Percentiles rank a stretch among this genome's conserved stretches.
Evolutionary conservation across 1,140 invertebrate species (phyloP).

Genomic region (Drosophila leontia): DNA sequence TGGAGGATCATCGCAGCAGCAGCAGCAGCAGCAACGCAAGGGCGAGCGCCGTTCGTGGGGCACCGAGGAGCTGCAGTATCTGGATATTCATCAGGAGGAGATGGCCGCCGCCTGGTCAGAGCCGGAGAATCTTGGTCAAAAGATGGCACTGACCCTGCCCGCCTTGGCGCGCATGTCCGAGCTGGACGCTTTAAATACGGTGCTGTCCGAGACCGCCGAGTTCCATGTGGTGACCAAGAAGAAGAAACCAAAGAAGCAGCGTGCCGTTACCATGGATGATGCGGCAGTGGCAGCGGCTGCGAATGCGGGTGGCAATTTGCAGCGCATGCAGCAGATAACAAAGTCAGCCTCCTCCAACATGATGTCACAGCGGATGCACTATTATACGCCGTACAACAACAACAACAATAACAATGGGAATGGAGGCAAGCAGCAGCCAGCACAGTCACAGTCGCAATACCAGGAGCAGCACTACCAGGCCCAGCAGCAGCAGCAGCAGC

Average conservation of each 20-base stretch:
- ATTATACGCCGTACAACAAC: constrained; percentile 41
- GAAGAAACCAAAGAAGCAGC: constrained; percentile 89
- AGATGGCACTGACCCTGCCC: constrained; percentile 36
- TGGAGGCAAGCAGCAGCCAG: constrained; percentile 26
- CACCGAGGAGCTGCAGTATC: constrained; percentile 86
- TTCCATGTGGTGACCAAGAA: constrained; percentile 90
- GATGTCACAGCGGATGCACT: constrained; percentile 64
- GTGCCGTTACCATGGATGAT: constrained; percentile 84
- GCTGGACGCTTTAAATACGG: constrained; percentile 68
- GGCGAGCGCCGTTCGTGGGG: constrained; percentile 88
- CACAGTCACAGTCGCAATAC: constrained; percentile 14
- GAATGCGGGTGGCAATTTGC: constrained; percentile 61
- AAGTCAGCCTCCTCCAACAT: constrained; percentile 70
- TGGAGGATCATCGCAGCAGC: constrained; percentile 1
- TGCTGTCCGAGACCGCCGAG: constrained; percentile 86
- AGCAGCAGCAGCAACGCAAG: constrained; percentile 48
- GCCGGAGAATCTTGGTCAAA: constrained; percentile 10
- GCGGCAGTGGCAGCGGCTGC: constrained; percentile 65
- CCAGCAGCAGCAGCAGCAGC: constrained; percentile 17
- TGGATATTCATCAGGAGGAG: constrained; percentile 56
- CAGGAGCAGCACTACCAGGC: constrained; percentile 35
- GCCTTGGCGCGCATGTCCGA: constrained; percentile 67
- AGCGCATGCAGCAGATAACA: constrained; percentile 72
- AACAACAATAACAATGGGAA: constrained; percentile 5
- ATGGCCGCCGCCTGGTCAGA: constrained; percentile 37